These are phyloP conservation scores for Panagrolaimus sp. DNA, from an alignment of 1,140 invertebrate species.

Conservation along the genomic window DNA sequence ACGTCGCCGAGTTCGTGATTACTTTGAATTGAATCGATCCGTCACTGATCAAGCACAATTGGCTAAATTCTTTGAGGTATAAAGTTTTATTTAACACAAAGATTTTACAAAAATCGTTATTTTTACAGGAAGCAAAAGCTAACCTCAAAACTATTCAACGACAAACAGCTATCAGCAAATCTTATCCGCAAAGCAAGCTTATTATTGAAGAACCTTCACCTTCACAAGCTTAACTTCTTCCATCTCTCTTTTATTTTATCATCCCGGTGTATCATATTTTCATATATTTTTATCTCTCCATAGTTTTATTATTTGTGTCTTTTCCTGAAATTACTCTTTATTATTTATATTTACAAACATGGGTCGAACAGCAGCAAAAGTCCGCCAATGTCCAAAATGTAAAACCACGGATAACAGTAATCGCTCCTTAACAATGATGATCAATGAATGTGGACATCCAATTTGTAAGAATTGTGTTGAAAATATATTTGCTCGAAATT, in stretches of 20 bases:
- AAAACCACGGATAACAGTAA: conserved; percentile 97
- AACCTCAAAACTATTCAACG: conserved; percentile 32
- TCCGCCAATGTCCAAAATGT: conserved; percentile 88
- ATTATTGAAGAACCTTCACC: conserved; percentile 20
- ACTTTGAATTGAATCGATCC: conserved; percentile 38
- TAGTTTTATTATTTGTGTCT: conserved; percentile 26
- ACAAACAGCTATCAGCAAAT: conserved; percentile 27
- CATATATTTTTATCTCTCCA: conserved; percentile 22
- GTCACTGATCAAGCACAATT: conserved; percentile 34
- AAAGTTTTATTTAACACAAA: neutral
- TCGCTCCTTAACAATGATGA: conserved; percentile 84
- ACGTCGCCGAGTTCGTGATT: conserved; percentile 43
- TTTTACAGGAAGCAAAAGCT: conserved; percentile 35
- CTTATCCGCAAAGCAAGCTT: neutral
- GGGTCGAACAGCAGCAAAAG: conserved; percentile 59
- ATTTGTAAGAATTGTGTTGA: conserved; percentile 95
- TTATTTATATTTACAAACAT: conserved; percentile 8
- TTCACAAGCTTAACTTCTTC: too few species aligned
- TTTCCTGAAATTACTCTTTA: conserved; percentile 16
- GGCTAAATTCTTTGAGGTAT: conserved; percentile 35
- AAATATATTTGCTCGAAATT: conserved; percentile 84
- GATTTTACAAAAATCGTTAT: neutral
- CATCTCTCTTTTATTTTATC: too few species aligned
- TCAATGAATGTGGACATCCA: conserved; percentile 94
- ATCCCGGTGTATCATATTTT: too few species aligned